Base-by-base conservation (phyloP, 2,888 invertebrate species). In the Branchellion lobata region DNA sequence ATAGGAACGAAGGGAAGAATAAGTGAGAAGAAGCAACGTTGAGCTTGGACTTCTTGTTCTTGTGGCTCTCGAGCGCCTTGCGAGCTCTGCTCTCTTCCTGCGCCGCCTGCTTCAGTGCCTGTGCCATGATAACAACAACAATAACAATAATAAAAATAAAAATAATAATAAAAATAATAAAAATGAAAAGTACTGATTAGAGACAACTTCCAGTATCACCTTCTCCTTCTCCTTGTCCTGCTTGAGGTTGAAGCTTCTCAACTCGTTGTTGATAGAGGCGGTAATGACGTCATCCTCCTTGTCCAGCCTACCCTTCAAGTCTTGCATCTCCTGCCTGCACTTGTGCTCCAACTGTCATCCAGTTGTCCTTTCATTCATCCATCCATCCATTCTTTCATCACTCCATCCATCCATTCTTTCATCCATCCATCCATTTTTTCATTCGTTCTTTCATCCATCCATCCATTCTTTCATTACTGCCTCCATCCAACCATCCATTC, bases 301-400 rank as follows among this genome's bases (percentile, higher is more conserved):
- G 88, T 99, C 98, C 83, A 98, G 90, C 86, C 93, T 92, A 86
- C 92, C 92, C 89, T 97, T 96, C 89, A 98, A 95, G 85, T 93
- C 93, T 86, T 98, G 97, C 92, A 98, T 94, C 89, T 99, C 98
- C 85, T 94, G 92, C 88, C 94, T 93, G 90, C 96, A 96, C 85
- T 93, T 93, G 88, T 96, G 95, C 88, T 99, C 98, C 84, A 97
- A 90, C 90, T 96, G 81, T 1, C 33, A 31, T 34, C 14, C 29
- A n/a, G 3, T 27, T 29, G 21, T 65, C 65, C 3, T n/a, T n/a
- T n/a, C 65, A 27, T 40, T 14, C 29, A 33, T 34, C n/a, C 40
- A 31, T 3, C 40, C 72, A 36, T 72, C 72, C 18, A 33, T 34
- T 33, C 34, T 14, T 8, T 40, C 65, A 65, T 29, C 65, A 65